Base-by-base conservation (phyloP, 2,113 vertebrate genomes). In the Electrona antarctica region DNA sequence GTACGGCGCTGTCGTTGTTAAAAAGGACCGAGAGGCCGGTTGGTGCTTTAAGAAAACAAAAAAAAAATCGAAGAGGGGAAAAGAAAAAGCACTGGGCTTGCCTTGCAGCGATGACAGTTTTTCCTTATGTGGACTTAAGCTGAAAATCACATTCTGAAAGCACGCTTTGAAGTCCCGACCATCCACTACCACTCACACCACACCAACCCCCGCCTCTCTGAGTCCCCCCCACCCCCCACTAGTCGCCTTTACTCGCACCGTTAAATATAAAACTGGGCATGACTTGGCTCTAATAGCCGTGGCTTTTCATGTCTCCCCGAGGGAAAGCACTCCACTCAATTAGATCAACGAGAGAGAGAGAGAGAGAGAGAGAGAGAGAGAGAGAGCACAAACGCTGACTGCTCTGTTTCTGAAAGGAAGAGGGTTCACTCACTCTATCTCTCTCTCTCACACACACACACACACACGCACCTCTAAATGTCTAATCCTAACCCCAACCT, bases 221-320 rank as follows among this genome's bases (percentile, higher is more conserved):
- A 11, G 72, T 71, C 71, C 58, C 62, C 46, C 74, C 71, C 78
- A 57, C 56, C 46, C 14, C 55, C 47, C 14, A 50, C 33, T 8
- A 13, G 55, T 69, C 33, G 74, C 75, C 78, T 83, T 85, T 80
- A 77, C 88, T 86, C 46, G 76, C 79, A 84, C 82, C 82, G 88
- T 88, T 92, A 90, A 89, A 90, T 90, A 89, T 87, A 88, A 89
- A 88, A 88, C 75, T 77, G 82, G 82, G 87, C 86, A 84, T 92
- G 89, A 89, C 88, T 88, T 84, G 77, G 78, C 85, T 85, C 77
- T 86, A 89, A 92, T 82, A 78, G 80, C 74, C 71, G 33, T 77
- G 71, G 73, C 76, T 77, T 85, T 84, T 80, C 72, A 82, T 77
- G 76, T 74, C 73, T 71, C 81, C 78, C 71, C 12, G 5, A 72